phyloP scores from a whole-genome alignment of 2,888 invertebrate species.

The Polyploca ridens region DNA sequence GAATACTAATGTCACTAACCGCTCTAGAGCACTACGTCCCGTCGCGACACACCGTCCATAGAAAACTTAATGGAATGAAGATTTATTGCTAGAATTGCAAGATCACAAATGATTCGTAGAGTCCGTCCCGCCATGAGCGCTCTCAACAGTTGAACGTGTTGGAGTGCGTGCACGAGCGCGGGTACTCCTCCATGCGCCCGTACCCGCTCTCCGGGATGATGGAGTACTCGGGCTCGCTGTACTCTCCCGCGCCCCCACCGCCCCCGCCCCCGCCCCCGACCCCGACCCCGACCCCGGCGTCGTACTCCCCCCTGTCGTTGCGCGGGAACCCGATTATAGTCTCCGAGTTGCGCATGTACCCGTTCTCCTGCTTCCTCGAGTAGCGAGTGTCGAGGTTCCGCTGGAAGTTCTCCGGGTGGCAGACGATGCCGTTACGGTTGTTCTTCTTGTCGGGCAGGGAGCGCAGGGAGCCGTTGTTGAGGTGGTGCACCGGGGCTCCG shows the following conservation, averaged over 20 bases:
- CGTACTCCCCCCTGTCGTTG: slow-evolving; percentile 55
- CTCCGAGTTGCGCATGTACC: slow-evolving; percentile 77
- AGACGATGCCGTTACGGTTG: slow-evolving; percentile 74
- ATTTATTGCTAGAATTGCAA: slow-evolving; percentile 85
- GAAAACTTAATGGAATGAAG: slow-evolving; percentile 83
- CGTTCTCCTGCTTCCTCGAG: slow-evolving; percentile 81
- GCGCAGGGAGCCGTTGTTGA: slow-evolving; percentile 81
- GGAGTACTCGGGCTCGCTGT: slow-evolving; percentile 81
- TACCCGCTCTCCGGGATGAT: slow-evolving; percentile 75
- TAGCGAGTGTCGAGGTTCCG: slow-evolving; percentile 80
- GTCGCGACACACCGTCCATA: slow-evolving; percentile 68
- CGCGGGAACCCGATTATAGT: slow-evolving; percentile 74
- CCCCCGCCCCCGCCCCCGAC: slow-evolving; percentile 50
- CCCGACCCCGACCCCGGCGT: slow-evolving; percentile 42
- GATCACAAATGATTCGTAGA: slow-evolving; percentile 78
- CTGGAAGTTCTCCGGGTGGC: slow-evolving; percentile 81
- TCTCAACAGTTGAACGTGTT: slow-evolving; percentile 84
- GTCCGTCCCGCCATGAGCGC: slow-evolving; percentile 42
- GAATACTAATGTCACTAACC: slow-evolving; percentile 73
- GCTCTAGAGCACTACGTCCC: slow-evolving; percentile 80
- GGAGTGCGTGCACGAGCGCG: slow-evolving; percentile 76
- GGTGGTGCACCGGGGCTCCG: slow-evolving; percentile 78
- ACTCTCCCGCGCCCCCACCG: slow-evolving; percentile 57
- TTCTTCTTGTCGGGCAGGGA: slow-evolving; percentile 79
- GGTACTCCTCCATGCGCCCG: slow-evolving; percentile 64